Base-by-base conservation (phyloP, 2,113 vertebrate genomes). In the Ancistrus triradiatus region DNA sequence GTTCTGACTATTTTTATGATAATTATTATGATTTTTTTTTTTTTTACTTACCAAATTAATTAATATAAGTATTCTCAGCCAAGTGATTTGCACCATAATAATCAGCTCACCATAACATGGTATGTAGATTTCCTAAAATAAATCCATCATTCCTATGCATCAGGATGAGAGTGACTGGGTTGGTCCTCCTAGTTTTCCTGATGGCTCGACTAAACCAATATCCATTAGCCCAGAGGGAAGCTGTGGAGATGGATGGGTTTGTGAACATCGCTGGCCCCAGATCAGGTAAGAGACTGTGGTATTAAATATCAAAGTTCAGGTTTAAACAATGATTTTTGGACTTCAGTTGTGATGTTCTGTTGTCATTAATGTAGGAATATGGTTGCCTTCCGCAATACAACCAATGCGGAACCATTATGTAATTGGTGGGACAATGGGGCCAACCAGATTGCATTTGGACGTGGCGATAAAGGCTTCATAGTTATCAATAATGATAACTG, bases 311-410 rank as follows among this genome's bases (percentile, higher is more conserved):
- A n/a, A n/a, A n/a, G n/a, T n/a, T n/a, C n/a, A n/a, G n/a, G n/a
- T n/a, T n/a, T n/a, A n/a, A n/a, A n/a, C n/a, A n/a, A n/a, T n/a
- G n/a, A n/a, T n/a, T n/a, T n/a, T n/a, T n/a, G n/a, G n/a, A n/a
- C n/a, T n/a, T n/a, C n/a, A n/a, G n/a, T n/a, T n/a, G n/a, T n/a
- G n/a, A n/a, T n/a, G n/a, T n/a, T n/a, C n/a, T n/a, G n/a, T n/a
- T n/a, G n/a, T n/a, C n/a, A n/a, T n/a, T n/a, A n/a, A n/a, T n/a
- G 10, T 51, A 97, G 95, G 77, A 97, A 95, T 82, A 98, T 98
- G 95, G 92, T 90, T 7, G 72, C 63, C 58, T 98, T 98, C 85
- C 90, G 92, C 69, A 98, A 97, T 0, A 88, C 91, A 31, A 92
- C 90, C 15, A 78, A 89, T 0, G 88, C 89, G 22, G 74, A 93